Base-by-base conservation (phyloP, 2,888 invertebrate genomes). In the Cheilosia grossa region DNA sequence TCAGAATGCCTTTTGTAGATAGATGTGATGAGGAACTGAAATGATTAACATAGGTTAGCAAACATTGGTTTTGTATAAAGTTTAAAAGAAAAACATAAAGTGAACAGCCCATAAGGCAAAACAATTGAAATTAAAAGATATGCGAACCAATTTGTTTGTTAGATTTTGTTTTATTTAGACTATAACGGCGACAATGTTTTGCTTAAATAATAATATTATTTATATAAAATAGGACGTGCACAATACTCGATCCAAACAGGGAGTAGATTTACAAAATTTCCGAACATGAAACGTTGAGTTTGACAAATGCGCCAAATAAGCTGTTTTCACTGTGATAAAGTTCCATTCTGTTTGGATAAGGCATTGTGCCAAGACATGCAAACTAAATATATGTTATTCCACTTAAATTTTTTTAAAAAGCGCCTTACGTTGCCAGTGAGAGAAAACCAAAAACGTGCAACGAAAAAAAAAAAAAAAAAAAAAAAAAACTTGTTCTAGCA, bases 1-100 rank as follows among this genome's bases (percentile, higher is more conserved):
- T 87, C 13, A 86, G 70, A 80, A 87, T 74, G 59, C 72, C 82
- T 56, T 87, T 87, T 75, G 87, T 87, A 37, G 88, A 87, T 37
- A 61, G 59, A 81, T 80, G 79, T 66, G 81, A 79, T 53, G 78
- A 78, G 42, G 73, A 77, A 73, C 56, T 85, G 69, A 51, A 85
- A 74, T 30, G 17, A 49, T 24, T 15, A 53, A 21, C 17, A 49
- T 17, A 27, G 15, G 13, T 51, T 27, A 17, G 42, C 1, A 72
- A 24, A 4, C 2, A 10, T 37, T 9, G 33, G 59, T 44, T 33
- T 30, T 37, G 10, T 13, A 13, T 37, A 37, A 37, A 59, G 17
- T 10, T 24, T 70, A 15, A 53, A 75, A 69, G 33, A 9, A 82
- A 75, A 75, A 59, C 49, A 58, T 77, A 61, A 44, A 54, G 10